These are phyloP conservation scores for Sipha maydis DNA, from an alignment of 2,888 invertebrate genomes.

Conservation along the genomic window DNA sequence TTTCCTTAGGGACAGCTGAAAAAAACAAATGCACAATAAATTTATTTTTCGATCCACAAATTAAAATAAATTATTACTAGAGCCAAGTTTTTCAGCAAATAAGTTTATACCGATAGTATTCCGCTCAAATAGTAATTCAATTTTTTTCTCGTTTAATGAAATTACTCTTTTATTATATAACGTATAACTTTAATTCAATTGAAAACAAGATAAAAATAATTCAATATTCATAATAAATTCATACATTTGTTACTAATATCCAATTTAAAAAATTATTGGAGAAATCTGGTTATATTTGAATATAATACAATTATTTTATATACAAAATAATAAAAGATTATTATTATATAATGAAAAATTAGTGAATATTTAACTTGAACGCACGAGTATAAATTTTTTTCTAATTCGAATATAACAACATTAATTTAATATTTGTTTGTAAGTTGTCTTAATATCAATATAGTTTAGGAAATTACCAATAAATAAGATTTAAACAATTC, in stretches of 20 bases:
- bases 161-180: neutral
- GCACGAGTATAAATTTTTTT: neutral
- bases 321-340: neutral
- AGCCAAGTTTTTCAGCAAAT: neutral
- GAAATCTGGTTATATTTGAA: too few species aligned
- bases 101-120: neutral
- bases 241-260: neutral
- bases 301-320: neutral
- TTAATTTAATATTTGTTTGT: neutral
- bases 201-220: neutral
- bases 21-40: neutral
- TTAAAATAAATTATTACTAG: neutral
- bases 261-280: too few species aligned
- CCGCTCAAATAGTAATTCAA: neutral
- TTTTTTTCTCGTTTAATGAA: neutral
- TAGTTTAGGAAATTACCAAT: neutral
- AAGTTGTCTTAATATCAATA: neutral
- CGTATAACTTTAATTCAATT: neutral
- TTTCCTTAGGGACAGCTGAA: neutral
- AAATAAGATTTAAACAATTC: constrained; percentile 40
- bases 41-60: neutral
- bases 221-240: neutral
- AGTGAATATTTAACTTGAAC: neutral
- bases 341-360: neutral
- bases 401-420: neutral